Evolutionary conservation across 2,888 invertebrate genomes (phyloP), one percentile per base, ranked within the genome.

Genomic region (Cantharis nigra): DNA sequence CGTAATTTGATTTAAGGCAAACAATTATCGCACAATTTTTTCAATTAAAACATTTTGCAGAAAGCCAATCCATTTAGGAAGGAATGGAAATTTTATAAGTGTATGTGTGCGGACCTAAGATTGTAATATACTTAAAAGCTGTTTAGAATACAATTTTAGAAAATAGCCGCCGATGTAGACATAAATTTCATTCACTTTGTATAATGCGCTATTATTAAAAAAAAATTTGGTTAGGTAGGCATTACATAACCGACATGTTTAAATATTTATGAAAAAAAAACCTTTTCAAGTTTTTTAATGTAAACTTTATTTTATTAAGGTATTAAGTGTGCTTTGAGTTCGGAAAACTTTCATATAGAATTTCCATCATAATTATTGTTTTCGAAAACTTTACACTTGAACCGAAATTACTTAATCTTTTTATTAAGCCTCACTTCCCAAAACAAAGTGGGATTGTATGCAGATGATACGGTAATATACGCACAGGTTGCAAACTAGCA

Each of bases 51-150:
- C 9, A 20, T n/a, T 23, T 67, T 23, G n/a, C 5, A n/a, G n/a
- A n/a, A 49, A 49, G n/a, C 49, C 49, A 49, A 49, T 49, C 49
- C 49, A 49, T 49, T 49, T 49, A 2, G 49, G n/a, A 49, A 7
- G 3, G n/a, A 49, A 49, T n/a, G 49, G n/a, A 7, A 49, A n/a
- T n/a, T 67, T 67, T 14, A 26, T 0, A 26, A 16, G 16, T 16
- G 65, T 23, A 3, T 64, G 26, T 26, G 65, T 2, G 18, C n/a
- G 65, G 23, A 14, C 20, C 26, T 67, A n/a, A 67, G 26, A 26
- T 67, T 67, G 23, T n/a, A 67, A 67, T 67, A 67, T 67, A 67
- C 26, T 67, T 67, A 67, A 67, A 67, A 67, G 65, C 65, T 26
- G 26, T 67, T 67, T 67, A 67, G 65, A 67, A 67, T 67, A 23